Base-by-base conservation (phyloP, 2,797 vertebrate species). In the Fistularia commersonii region DNA sequence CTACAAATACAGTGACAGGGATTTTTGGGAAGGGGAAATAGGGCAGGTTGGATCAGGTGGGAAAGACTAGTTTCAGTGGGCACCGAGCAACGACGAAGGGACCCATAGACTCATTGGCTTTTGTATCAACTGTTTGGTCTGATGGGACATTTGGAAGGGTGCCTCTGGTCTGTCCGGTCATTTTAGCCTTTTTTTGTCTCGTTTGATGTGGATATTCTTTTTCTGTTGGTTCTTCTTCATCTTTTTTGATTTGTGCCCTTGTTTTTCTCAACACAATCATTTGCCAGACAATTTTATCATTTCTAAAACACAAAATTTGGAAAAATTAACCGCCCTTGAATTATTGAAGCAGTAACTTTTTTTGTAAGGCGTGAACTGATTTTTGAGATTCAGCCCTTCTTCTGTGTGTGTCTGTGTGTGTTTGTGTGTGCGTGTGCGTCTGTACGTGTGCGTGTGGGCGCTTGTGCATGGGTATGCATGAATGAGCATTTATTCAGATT, bases 211-310 rank as follows among this genome's bases (percentile, higher is more conserved):
- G 72, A 68, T 65, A 72, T 72, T 64, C 68, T 66, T 66, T 79
- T 77, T 82, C 15, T 23, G 23, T 23, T 23, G 23, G 9, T 23
- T 43, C 85, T 89, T 90, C 89, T 87, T 55, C 57, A 53, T 69
- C 69, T 67, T 54, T 66, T 57, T 39, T 54, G 32, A 36, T 77
- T 88, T 81, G 89, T 86, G 66, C 82, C 89, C 81, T 35, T 45
- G 57, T 69, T 57, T 48, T 48, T 73, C 66, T 72, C 69, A 70
- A 81, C 69, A 80, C 69, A 80, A 78, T 75, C 45, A 38, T 89
- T 66, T 76, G 88, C 92, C 93, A 93, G 93, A 94, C 91, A 91
- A 86, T 90, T 91, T 90, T 90, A 81, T 90, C 80, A 84, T 87
- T 91, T 90, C 74, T 37, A 89, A 73, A 57, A 75, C 74, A 83